Conservation (phyloP, 2,888 invertebrate genomes). For the Diachrysia chrysitis region DNA sequence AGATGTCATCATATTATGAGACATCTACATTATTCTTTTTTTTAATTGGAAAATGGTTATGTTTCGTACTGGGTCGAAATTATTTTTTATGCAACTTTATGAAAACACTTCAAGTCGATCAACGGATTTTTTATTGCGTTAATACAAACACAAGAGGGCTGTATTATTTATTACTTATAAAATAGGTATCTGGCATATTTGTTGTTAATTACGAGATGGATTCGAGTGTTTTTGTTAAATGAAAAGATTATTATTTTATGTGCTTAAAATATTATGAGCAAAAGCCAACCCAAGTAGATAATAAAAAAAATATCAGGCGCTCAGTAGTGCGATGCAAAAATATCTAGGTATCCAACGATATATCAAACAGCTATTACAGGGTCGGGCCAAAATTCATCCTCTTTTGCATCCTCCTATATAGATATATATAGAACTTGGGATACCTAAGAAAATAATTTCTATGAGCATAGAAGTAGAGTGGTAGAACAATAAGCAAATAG, state of each 20-base stretch:
- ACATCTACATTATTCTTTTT: background rate
- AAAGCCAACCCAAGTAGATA: background rate
- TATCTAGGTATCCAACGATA: no score
- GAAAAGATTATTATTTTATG: background rate
- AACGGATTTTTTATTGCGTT: background rate
- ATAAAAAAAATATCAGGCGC: constrained; percentile 3
- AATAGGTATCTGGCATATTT: no score
- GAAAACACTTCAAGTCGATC: background rate
- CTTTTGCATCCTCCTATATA: no score
- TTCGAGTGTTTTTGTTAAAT: no score
- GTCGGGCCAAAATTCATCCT: no score
- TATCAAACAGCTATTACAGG: no score
- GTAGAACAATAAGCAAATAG: background rate
- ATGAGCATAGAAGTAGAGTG: no score
- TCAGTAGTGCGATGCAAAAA: background rate
- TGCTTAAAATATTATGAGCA: background rate
- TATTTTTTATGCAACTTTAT: background rate
- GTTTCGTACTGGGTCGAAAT: background rate
- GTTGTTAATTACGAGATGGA: no score
- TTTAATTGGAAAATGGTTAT: background rate
- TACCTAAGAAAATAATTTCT: no score
- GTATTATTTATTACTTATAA: background rate
- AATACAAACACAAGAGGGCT: background rate
- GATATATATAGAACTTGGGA: no score
- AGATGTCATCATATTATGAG: no score